Percentiles rank a stretch among this genome's conserved stretches.
Evolutionary conservation across 2,888 invertebrate genomes (phyloP).

Genomic region (Escarpia spicata): DNA sequence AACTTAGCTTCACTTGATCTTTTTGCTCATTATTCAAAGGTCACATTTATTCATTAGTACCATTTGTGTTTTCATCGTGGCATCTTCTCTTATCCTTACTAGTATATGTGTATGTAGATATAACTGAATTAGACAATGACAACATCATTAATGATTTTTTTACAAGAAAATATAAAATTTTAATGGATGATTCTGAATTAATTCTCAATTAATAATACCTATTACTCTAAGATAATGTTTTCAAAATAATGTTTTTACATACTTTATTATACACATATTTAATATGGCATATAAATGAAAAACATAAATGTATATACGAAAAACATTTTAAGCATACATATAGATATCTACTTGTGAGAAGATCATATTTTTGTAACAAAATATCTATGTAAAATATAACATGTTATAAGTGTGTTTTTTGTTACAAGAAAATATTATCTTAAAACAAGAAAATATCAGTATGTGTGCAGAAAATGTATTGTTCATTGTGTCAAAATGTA

Average conservation of each 20-base stretch:
- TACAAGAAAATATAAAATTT: neutral
- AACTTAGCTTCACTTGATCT: neutral
- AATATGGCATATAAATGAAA: too few relatives aligned
- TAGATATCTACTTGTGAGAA: too few relatives aligned
- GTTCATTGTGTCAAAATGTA: neutral
- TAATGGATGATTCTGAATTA: neutral
- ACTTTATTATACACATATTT: too few relatives aligned
- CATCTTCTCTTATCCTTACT: neutral
- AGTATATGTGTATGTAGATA: neutral
- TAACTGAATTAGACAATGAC: neutral
- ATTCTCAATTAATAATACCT: neutral
- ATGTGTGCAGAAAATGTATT: neutral
- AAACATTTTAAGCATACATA: too few relatives aligned
- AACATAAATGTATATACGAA: too few relatives aligned
- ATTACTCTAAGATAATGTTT: too few relatives aligned
- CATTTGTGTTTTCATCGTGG: neutral
- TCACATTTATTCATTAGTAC: neutral
- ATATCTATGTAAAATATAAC: too few relatives aligned
- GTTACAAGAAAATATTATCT: neutral
- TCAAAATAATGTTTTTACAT: too few relatives aligned
- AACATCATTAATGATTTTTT: neutral
- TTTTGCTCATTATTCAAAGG: neutral
- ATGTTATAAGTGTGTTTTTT: neutral
- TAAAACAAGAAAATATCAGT: neutral
- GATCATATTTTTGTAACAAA: too few relatives aligned